Evolutionary conservation across 2,888 invertebrate genomes (phyloP).

Genomic region (Orthosia gothica): DNA sequence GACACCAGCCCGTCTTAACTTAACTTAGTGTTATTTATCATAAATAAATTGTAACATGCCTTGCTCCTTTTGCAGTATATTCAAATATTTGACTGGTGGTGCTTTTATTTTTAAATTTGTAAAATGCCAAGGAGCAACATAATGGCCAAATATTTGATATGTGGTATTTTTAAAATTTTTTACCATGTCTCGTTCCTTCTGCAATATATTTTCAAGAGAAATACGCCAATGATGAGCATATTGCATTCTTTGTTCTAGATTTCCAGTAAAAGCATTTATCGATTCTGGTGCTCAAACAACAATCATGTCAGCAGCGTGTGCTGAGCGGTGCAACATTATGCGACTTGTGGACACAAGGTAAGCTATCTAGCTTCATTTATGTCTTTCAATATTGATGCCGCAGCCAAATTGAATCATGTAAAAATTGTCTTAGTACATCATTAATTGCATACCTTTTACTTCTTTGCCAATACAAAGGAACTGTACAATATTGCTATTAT

Average conservation of each 20-base stretch:
- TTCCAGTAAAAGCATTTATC: conserved; percentile 99
- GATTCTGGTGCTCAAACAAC: conserved; percentile 99
- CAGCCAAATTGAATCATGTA: background rate
- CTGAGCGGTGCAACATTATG: conserved; percentile 98
- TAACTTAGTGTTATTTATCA: background rate
- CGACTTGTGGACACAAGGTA: conserved; percentile 96
- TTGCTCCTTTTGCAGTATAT: no score
- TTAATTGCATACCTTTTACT: background rate
- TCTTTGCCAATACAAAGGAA: background rate
- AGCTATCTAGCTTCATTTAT: background rate
- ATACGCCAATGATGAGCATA: background rate
- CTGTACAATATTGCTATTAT: background rate
- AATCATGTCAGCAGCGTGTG: conserved; percentile 99
- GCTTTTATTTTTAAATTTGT: no score
- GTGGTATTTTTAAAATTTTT: no score
- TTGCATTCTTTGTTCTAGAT: conserved; percentile 77
- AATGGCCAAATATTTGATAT: no score
- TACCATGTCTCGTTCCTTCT: background rate
- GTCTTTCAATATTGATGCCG: background rate
- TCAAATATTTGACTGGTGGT: no score
- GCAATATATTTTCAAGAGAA: background rate
- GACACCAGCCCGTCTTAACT: no score
- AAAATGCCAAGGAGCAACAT: no score
- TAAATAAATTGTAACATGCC: no score
- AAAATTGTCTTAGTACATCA: background rate